Percentiles rank a stretch among this genome's conserved stretches.
Evolutionary conservation across 2,797 vertebrate genomes (phyloP).

Genomic region (Urophycis tenuis): DNA sequence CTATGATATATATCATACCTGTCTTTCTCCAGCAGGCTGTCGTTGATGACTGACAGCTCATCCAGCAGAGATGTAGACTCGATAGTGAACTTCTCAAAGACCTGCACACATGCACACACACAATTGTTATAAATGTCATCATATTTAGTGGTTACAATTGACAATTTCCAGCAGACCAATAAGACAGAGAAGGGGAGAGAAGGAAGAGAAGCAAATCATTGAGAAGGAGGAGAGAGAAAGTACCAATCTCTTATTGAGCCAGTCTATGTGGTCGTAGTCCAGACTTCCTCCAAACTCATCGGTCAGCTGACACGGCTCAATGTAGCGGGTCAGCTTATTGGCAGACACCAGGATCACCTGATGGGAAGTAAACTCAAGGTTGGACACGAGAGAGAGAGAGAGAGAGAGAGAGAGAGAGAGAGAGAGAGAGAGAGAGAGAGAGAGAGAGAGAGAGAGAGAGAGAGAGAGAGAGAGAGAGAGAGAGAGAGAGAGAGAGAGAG

Average conservation of each 20-base stretch:
- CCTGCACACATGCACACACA: constrained; percentile 61
- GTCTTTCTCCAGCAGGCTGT: constrained; percentile 72
- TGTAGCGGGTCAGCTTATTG: constrained; percentile 95
- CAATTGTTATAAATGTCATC: neutral
- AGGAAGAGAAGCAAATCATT: too few relatives aligned
- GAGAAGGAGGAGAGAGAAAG: constrained; percentile 3
- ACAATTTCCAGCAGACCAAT: too few relatives aligned
- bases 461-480: too few relatives aligned
- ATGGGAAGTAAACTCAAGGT: constrained; percentile 11
- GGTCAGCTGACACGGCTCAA: constrained; percentile 93
- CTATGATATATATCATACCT: too few relatives aligned
- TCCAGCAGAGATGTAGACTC: constrained; percentile 93
- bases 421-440: too few relatives aligned
- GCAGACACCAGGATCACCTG: constrained; percentile 98
- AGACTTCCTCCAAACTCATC: constrained; percentile 96
- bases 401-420: too few relatives aligned
- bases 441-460: too few relatives aligned
- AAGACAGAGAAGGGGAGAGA: neutral
- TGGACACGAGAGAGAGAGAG: neutral
- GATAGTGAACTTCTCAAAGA: constrained; percentile 98
- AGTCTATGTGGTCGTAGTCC: constrained; percentile 94
- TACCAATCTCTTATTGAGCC: constrained; percentile 96
- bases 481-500: too few relatives aligned
- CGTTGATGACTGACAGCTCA: constrained; percentile 90
- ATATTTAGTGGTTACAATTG: too few relatives aligned